phyloP scores from a whole-genome alignment of 2,113 vertebrate genomes.

The Nematolebias whitei region DNA sequence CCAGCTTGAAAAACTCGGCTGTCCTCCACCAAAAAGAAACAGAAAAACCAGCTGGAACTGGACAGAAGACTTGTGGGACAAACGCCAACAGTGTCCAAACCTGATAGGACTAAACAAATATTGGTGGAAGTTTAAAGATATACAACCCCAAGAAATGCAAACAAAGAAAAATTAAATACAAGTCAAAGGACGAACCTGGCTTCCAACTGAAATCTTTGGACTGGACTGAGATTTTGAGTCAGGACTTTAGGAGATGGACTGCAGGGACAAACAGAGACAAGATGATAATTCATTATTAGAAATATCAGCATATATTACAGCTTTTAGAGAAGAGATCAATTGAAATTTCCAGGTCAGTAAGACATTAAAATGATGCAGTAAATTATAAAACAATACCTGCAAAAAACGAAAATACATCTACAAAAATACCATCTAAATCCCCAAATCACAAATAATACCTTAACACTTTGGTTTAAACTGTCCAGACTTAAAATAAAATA shows the following conservation, averaged over 20 bases:
- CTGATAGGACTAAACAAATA: neutral
- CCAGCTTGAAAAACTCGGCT: conserved; percentile 76
- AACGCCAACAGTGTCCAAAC: neutral
- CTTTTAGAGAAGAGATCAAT: no score
- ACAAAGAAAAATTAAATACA: neutral
- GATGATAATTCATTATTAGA: neutral
- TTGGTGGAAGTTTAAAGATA: neutral
- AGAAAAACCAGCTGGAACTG: neutral
- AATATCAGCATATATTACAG: neutral
- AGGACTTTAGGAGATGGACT: conserved; percentile 11
- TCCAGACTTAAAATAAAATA: neutral
- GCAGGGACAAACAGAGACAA: neutral
- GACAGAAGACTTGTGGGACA: neutral
- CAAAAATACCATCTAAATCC: no score
- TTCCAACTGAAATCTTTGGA: conserved; percentile 4
- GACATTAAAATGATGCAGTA: neutral
- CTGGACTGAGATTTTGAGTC: neutral
- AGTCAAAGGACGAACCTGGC: conserved; percentile 32
- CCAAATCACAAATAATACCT: no score
- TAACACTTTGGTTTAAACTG: neutral
- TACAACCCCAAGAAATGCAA: neutral
- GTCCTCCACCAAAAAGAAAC: conserved; percentile 12
- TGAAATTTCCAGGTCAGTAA: no score
- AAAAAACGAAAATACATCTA: neutral
- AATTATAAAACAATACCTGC: neutral